Evolutionary conservation across 2,888 invertebrate species (phyloP), one percentile per base, ranked within the genome.

Genomic region (Drosophila kanekoi): DNA sequence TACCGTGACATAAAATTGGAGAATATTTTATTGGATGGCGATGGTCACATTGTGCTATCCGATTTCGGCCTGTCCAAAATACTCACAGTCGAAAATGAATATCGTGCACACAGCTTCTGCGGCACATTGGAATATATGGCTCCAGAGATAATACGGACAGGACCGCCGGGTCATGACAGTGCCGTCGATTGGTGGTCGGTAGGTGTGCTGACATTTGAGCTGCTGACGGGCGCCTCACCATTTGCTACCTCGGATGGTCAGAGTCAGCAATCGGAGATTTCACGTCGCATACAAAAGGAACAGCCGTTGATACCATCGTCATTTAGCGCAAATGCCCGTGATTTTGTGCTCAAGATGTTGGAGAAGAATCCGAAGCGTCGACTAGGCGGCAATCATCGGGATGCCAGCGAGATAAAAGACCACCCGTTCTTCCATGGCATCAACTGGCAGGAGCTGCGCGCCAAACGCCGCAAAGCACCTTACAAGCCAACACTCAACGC

Each of bases 141-240:
- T 18, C 98, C 97, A 0, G 94, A 96, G 91, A 95, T 96, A 41
- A 95, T 96, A 68, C 93, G 96, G 88, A 97, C 97, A 59, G 97
- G 97, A 70, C 95, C 95, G 59, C 95, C 95, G 79, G 99, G 99
- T 20, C 98, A 99, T 93, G 98, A 98, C 95, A 97, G 97, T 96
- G 97, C 98, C 52, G 99, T 98, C 6, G 99, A 99, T 93, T 99
- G 99, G 99, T 99, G 99, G 99, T 98, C 98, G 33, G 96, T 99
- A 8, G 98, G 98, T 8, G 98, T 99, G 2, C 93, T 99, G 47
- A 97, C 98, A 0, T 99, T 98, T 93, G 99, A 99, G 93, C 94
- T 99, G 44, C 93, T 99, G 58, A 99, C 98, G 0, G 99, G 99
- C 56, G 98, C 98, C 8, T 98, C 98, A 0, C 99, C 99, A 3